Evolutionary conservation across 2,888 invertebrate species (phyloP), one percentile per base, ranked within the genome.

Genomic region (Campopleginae sp.): DNA sequence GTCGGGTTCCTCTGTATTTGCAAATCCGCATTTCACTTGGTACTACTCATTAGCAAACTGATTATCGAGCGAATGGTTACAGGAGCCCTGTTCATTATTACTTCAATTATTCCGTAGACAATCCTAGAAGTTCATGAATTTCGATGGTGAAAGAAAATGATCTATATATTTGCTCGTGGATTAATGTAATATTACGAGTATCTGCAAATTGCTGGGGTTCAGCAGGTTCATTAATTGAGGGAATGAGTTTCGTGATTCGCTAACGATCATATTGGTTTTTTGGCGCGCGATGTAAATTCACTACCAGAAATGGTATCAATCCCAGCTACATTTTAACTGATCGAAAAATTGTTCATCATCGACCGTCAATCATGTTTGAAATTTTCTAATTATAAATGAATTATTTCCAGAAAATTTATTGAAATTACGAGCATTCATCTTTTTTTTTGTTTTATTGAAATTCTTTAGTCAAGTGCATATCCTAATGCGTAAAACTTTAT

Each of bases 11-110:
- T 61, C 70, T 54, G 31, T 61, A 12, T 72, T 76, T n/a, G 44
- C 38, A 27, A 38, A 44, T 46, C 31, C 70, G 48, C 23, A 63
- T 63, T 58, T 19, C 2, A 46, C 77, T 23, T 38, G 44, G 63
- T 66, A 61, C 75, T 71, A 54, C n/a, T 76, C 76, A 80, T 80
- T 84, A 80, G 65, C 75, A 61, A 31, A 63, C 44, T 44, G 46
- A 80, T 79, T 75, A 68, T 17, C 48, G 14, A 65, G 42, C 38
- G 46, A 44, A 54, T 8, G 51, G 10, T 44, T 23, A 23, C 58
- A 27, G 12, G 48, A 42, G 8, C 61, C 48, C 48, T 63, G 63
- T 61, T 79, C 74, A 79, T 79, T 68, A 68, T 61, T 61, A 61
- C 72, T 78, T 72, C 65, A 51, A 42, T 78, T 66, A 74, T 70